Evolutionary conservation across 2,113 vertebrate species (phyloP), one percentile per base, ranked within the genome.

Genomic region (Bos taurus): DNA sequence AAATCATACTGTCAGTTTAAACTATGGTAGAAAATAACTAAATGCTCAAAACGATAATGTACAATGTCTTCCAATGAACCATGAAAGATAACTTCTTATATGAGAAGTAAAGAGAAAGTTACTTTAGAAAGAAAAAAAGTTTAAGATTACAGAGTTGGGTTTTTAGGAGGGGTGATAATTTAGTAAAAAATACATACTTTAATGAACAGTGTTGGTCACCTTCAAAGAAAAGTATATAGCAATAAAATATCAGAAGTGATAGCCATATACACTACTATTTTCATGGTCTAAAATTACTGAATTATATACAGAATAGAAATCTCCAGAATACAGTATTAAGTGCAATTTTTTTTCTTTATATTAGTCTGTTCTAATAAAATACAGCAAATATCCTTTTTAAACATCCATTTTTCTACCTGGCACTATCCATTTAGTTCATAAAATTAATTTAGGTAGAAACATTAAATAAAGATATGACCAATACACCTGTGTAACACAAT

Each of bases 281-380:
- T 95, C 67, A 90, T 82, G 26, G 50, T 95, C 64, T 92, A 88
- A 97, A 96, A 84, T 89, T 81, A 96, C 43, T 88, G 11, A 95
- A 62, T 52, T 83, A 67, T 71, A 48, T 59, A 95, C 50, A 96
- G 71, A 97, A 77, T 93, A 91, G 77, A 95, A 95, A 96, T 88
- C 48, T 17, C 36, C 56, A 96, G 90, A 95, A 93, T 84, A 96
- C 26, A 97, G 6, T 94, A 97, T 90, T 95, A 96, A 97, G 71
- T 93, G 89, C 40, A 98, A 96, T 83, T 40, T 67, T 96, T 89
- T 97, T 94, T 26, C 57, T 95, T 90, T 60, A 60, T 95, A 88
- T 91, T 95, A 93, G 89, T 95, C 52, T 97, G 23, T 81, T 91
- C 97, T 96, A 91, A 96, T 92, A 93, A 91, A 95, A 98, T 86